Base-by-base conservation (phyloP, 2,888 invertebrate species). In the Biston stratarius region DNA sequence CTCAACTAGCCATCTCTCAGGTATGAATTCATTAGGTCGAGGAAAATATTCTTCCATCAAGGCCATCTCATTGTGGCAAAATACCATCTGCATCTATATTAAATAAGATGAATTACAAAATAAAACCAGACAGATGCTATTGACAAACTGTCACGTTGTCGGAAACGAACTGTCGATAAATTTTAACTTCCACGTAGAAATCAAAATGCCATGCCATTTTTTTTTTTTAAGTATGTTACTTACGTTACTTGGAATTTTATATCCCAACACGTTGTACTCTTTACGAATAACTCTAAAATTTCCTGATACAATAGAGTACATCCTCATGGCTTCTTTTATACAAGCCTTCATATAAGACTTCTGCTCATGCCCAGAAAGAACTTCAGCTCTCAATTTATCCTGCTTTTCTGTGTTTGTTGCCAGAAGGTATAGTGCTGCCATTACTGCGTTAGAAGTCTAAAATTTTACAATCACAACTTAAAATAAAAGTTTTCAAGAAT, bases 1-100 rank as follows among this genome's bases (percentile, higher is more conserved):
- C 0, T 85, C 83, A 12, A 76, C 76, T 1, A 94, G 73, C 97
- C 97, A 98, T 52, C 98, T 90, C 81, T 97, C 97, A 0, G 98
- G 97, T 51, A 96, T 83, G 79, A 95, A 98, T 64, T 95, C 92
- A 0, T 90, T 79, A 7, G 96, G 91, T n/a, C 94, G 88, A 0
- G 95, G 92, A 77, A 96, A 97, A 74, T 96, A 95, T 61, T 95
- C 87, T 12, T 96, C 96, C 78, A 94, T 94, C 74, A 94, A 89
- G 58, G 96, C 95, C 75, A 96, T 94, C 14, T 95, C 94, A 79
- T 96, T 95, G 73, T 97, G 96, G 68, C 72, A 70, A 42, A 88
- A 82, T 1, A 76, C 69, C 0, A 88, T 47, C 7, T 77, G 71
- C 40, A 78, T 75, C 87, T 90, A 75, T 53, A 82, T 81, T 33